phyloP scores from a whole-genome alignment of 2,888 invertebrate species.

The Clepsis dumicolana region DNA sequence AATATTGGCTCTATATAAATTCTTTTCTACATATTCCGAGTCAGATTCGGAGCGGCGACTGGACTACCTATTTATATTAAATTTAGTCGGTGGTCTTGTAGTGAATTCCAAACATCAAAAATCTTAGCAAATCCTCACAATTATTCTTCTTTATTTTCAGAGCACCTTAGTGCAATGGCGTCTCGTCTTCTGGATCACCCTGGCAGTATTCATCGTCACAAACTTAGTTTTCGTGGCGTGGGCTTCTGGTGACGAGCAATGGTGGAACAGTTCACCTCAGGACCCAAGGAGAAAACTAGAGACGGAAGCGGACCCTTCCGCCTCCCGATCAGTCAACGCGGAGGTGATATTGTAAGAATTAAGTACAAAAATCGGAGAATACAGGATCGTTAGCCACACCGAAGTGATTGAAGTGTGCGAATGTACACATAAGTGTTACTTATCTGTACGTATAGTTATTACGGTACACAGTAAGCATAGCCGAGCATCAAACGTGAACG shows the following conservation, averaged over 20 bases:
- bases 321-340: constrained; percentile 65
- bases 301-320: constrained; percentile 56
- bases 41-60: too few relatives aligned
- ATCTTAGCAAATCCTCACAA: background rate
- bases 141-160: constrained; percentile 65
- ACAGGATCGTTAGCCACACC: background rate
- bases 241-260: constrained; percentile 92
- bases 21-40: too few relatives aligned
- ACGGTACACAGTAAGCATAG: background rate
- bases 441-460: background rate
- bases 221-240: constrained; percentile 90
- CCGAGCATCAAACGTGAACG: background rate
- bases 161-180: constrained; percentile 90
- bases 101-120: background rate
- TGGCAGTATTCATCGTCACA: constrained; percentile 89
- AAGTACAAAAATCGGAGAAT: background rate
- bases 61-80: too few relatives aligned
- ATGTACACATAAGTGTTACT: background rate
- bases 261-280: constrained; percentile 88
- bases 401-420: background rate
- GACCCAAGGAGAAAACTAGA: constrained; percentile 69
- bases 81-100: too few relatives aligned
- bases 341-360: constrained; percentile 67
- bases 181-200: constrained; percentile 92
- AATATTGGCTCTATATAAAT: too few relatives aligned